Evolutionary conservation across 2,113 vertebrate genomes (phyloP).

Genomic region (Hippolais icterina): DNA sequence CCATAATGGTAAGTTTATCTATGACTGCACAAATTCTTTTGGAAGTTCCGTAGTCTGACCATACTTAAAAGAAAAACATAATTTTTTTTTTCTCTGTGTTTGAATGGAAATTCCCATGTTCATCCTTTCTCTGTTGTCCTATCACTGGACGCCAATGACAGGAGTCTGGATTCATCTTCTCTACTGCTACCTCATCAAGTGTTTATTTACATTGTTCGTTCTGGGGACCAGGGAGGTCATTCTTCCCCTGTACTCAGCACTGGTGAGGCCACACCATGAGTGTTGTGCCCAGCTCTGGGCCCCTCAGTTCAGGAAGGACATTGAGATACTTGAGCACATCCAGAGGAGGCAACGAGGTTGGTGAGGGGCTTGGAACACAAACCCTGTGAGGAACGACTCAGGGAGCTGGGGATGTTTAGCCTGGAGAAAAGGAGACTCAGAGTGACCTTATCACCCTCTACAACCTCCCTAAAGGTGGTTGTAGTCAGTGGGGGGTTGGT

Average conservation of each 20-base stretch:
- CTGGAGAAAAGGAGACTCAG: not conserved
- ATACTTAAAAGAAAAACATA: not conserved
- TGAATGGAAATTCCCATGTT: not conserved
- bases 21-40: not conserved
- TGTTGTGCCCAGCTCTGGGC: not conserved
- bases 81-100: not conserved
- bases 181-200: not conserved
- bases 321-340: fast-evolving
- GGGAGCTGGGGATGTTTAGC: not conserved
- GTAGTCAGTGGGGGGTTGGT: not conserved
- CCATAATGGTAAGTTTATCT: not conserved
- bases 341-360: not conserved
- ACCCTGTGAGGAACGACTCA: not conserved
- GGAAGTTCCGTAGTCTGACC: not conserved
- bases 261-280: not conserved
- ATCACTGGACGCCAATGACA: not conserved
- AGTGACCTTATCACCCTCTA: not conserved
- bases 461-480: not conserved
- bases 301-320: not conserved
- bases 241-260: fast-evolving
- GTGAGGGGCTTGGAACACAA: not conserved
- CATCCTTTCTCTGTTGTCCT: not conserved
- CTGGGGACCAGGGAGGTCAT: not conserved
- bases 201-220: not conserved
- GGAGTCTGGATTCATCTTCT: not conserved